phyloP scores from a whole-genome alignment of 2,113 vertebrate genomes.

The Struthio camelus region DNA sequence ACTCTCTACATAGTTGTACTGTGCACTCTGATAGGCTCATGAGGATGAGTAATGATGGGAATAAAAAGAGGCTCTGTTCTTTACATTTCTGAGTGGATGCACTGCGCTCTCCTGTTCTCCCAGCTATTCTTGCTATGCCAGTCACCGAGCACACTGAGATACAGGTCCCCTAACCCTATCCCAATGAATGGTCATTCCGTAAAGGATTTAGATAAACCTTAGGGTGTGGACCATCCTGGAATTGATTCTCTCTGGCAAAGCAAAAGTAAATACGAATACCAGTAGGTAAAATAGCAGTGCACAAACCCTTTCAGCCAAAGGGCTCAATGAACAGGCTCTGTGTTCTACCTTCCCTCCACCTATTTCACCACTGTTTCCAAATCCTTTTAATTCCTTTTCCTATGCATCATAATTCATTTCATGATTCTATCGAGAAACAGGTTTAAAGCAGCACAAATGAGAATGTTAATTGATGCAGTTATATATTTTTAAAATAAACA shows the following conservation, averaged over 20 bases:
- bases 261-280: neutral
- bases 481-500: constrained; percentile 50
- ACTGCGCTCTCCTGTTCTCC: neutral
- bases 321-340: neutral
- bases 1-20: neutral
- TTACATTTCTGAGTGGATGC: neutral
- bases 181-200: neutral
- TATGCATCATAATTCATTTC: neutral
- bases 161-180: neutral
- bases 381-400: neutral
- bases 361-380: constrained; percentile 39
- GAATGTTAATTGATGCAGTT: constrained; percentile 45
- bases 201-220: neutral
- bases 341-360: neutral
- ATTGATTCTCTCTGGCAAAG: neutral
- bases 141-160: neutral
- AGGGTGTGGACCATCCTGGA: neutral
- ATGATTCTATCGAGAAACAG: constrained; percentile 32
- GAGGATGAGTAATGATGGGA: neutral
- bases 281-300: neutral
- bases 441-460: constrained; percentile 48
- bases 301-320: constrained; percentile 14
- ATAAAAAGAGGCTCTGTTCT: neutral
- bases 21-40: neutral
- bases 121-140: neutral